Evolutionary conservation across 2,888 invertebrate species (phyloP).

Genomic region (Euproctis similis): DNA sequence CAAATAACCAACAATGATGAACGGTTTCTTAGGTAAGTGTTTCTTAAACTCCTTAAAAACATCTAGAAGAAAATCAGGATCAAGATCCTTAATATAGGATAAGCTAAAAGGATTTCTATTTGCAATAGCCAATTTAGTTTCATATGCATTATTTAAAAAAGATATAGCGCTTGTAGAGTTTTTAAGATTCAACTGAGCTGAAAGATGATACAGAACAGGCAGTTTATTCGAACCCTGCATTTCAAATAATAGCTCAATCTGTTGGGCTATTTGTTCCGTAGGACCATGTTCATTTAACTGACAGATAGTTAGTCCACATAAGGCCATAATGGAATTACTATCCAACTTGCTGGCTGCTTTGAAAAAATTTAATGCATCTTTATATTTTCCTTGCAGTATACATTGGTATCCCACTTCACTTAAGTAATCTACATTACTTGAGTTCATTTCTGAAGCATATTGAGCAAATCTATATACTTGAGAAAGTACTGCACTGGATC

Average conservation of each 20-base stretch:
- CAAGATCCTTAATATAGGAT: constrained; percentile 82
- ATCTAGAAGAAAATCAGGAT: constrained; percentile 90
- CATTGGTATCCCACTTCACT: constrained; percentile 90
- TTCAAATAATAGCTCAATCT: constrained; percentile 90
- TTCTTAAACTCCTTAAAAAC: constrained; percentile 85
- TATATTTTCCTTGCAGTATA: constrained; percentile 81
- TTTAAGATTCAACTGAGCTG: constrained; percentile 78
- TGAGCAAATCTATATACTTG: constrained; percentile 87
- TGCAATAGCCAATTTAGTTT: constrained; percentile 55
- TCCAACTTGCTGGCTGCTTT: constrained; percentile 89
- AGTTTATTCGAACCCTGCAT: constrained; percentile 81
- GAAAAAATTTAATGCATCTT: constrained; percentile 87
- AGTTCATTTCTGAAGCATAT: constrained; percentile 82
- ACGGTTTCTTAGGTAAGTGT: constrained; percentile 80
- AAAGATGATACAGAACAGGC: constrained; percentile 80
- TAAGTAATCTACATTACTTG: constrained; percentile 81
- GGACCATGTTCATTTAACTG: constrained; percentile 84
- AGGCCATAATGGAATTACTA: constrained; percentile 85
- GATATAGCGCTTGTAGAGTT: constrained; percentile 72
- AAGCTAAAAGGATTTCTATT: constrained; percentile 81
- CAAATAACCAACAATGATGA: constrained; percentile 61
- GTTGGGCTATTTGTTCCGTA: constrained; percentile 85
- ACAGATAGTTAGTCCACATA: constrained; percentile 88
- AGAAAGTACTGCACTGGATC: constrained; percentile 79
- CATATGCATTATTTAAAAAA: constrained; percentile 78